These are phyloP conservation scores for Zaprionus camerounensis DNA, from an alignment of 1,140 invertebrate genomes.

Conservation along the genomic window DNA sequence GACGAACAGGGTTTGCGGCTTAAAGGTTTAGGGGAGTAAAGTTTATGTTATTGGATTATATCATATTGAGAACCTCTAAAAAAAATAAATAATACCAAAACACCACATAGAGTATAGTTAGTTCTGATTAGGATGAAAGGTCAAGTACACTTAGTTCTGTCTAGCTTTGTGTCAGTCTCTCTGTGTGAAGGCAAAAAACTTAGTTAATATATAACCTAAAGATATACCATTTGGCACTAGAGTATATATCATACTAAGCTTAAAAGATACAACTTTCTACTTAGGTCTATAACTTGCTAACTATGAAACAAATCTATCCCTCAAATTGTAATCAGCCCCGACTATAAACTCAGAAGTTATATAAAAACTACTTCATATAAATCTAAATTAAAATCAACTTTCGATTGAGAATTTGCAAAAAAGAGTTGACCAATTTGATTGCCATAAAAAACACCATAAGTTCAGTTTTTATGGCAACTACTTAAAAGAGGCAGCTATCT, in stretches of 20 bases:
- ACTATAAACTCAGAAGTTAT: neutral
- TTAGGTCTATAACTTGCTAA: neutral
- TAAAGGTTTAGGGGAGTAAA: neutral
- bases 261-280: neutral
- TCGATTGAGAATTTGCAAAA: neutral
- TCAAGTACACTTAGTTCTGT: too few species aligned
- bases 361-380: neutral
- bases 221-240: neutral
- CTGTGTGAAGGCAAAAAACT: too few species aligned
- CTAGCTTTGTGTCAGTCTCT: too few species aligned
- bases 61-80: neutral
- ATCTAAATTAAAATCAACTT: slow-evolving; percentile 1
- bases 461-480: neutral
- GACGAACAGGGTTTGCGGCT: neutral
- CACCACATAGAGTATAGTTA: too few species aligned
- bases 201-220: neutral
- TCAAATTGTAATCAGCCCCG: neutral
- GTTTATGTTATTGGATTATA: neutral
- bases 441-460: neutral
- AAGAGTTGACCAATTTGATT: neutral
- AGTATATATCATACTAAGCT: neutral
- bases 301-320: neutral
- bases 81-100: neutral
- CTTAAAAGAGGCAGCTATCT: neutral
- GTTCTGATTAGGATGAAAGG: too few species aligned